A percentile compares a stretch with the other conserved stretches of the same genome.
Evolutionary conservation across 2,113 vertebrate species (phyloP).

Genomic region (Mesoclemmys tuberculata): DNA sequence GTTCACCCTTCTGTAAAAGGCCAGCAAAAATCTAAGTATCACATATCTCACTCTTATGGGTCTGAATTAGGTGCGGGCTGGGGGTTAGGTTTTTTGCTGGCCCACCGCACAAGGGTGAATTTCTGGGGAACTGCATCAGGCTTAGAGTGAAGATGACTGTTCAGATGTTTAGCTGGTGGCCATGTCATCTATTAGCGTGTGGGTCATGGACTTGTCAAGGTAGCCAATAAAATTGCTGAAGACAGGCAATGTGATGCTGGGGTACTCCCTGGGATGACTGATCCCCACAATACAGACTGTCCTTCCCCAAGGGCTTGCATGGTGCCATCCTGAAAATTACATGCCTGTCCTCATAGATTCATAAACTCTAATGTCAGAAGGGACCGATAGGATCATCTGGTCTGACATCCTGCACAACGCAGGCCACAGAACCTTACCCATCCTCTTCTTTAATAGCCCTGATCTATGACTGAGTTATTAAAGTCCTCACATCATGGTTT

Average conservation of each 20-base stretch:
- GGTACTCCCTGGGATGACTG: not conserved
- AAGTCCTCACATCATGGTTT: no score
- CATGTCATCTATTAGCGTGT: fast-evolving
- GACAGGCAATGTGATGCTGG: fast-evolving
- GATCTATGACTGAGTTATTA: no score
- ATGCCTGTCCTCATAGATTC: not conserved
- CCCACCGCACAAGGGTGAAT: not conserved
- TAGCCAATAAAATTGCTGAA: not conserved
- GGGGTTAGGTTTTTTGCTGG: not conserved
- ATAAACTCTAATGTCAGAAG: no score
- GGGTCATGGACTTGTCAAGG: fast-evolving
- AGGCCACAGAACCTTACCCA: no score
- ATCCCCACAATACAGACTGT: not conserved
- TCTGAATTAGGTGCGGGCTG: not conserved
- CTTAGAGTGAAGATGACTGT: not conserved
- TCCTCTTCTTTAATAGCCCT: no score
- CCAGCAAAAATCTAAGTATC: not conserved
- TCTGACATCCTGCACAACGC: no score
- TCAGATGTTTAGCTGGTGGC: not conserved
- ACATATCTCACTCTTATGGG: not conserved
- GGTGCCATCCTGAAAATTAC: not conserved
- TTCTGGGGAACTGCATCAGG: not conserved
- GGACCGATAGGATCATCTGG: no score
- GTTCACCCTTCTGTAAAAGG: not conserved
- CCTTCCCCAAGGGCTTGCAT: not conserved